A percentile compares a stretch with the other conserved stretches of the same genome.
phyloP scores from a whole-genome alignment of 2,888 invertebrate genomes.

The Conistra vaccinii region DNA sequence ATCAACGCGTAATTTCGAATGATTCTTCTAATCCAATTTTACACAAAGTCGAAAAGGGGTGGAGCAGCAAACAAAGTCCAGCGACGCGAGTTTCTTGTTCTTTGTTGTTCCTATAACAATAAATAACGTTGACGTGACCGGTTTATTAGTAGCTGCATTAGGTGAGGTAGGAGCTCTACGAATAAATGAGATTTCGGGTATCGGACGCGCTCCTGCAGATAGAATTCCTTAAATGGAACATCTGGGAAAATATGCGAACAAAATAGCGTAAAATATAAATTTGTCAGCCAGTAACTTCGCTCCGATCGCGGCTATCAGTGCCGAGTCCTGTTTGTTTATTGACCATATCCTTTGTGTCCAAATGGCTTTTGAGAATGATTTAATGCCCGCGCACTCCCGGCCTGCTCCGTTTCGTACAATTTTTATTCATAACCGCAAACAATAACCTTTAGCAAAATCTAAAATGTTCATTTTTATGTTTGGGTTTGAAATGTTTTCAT shows the following conservation, averaged over 20 bases:
- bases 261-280: conserved; percentile 77
- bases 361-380: conserved; percentile 85
- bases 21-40: conserved; percentile 44
- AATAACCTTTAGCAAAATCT: conserved; percentile 74
- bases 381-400: conserved; percentile 77
- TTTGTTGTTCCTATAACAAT: conserved; percentile 86
- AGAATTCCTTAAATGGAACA: conserved; percentile 74
- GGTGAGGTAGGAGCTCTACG: conserved; percentile 75
- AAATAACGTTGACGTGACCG: conserved; percentile 88
- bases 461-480: conserved; percentile 71
- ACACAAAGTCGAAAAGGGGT: conserved; percentile 71
- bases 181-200: conserved; percentile 80
- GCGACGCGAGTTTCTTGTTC: conserved; percentile 80
- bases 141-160: conserved; percentile 88
- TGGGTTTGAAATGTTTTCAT: conserved; percentile 63
- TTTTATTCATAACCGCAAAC: conserved; percentile 78
- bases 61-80: conserved; percentile 78
- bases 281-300: conserved; percentile 75
- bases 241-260: conserved; percentile 74
- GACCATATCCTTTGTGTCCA: conserved; percentile 85
- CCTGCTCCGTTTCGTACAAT: conserved; percentile 73
- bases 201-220: conserved; percentile 75
- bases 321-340: conserved; percentile 85
- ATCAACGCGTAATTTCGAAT: conserved; percentile 25
- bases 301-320: conserved; percentile 78